Evolutionary conservation across 2,113 vertebrate genomes (phyloP).

Genomic region (Gobius niger): DNA sequence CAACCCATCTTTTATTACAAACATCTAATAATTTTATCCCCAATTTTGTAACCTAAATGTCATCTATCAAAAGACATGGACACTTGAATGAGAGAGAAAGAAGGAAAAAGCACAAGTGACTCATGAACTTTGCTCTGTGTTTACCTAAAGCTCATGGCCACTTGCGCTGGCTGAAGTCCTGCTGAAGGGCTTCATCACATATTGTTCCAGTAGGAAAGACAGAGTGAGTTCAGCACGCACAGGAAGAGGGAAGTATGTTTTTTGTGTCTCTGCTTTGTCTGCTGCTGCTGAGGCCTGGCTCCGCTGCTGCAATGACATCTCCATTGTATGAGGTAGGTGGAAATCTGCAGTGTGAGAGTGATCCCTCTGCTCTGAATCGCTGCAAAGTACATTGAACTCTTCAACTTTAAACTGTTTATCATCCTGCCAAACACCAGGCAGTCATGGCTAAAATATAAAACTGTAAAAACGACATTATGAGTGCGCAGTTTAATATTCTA

Average conservation of each 20-base stretch:
- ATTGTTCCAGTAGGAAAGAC: conserved; percentile 25
- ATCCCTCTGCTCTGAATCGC: conserved; percentile 45
- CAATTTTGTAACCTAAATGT: too few species aligned
- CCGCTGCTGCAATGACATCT: conserved; percentile 53
- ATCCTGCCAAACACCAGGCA: conserved; percentile 24
- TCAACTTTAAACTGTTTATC: conserved; percentile 64
- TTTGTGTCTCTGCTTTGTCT: conserved; percentile 56
- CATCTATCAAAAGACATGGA: too few species aligned
- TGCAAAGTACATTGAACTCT: conserved; percentile 74
- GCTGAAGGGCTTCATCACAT: conserved; percentile 30
- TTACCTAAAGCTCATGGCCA: conserved; percentile 51
- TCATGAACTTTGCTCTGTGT: conserved; percentile 60
- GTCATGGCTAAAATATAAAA: neutral
- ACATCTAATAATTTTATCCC: too few species aligned
- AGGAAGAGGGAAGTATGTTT: conserved; percentile 60
- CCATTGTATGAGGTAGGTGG: conserved; percentile 71
- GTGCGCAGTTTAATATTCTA: neutral
- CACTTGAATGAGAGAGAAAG: neutral
- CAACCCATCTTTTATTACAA: too few species aligned
- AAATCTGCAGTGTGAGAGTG: conserved; percentile 40
- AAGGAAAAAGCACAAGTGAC: conserved; percentile 34
- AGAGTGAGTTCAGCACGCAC: conserved; percentile 33
- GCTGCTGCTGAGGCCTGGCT: conserved; percentile 53
- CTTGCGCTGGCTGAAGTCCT: conserved; percentile 22
- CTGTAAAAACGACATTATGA: conserved; percentile 3